phyloP scores from a whole-genome alignment of 2,888 invertebrate species.

The Drosophila neutralis region DNA sequence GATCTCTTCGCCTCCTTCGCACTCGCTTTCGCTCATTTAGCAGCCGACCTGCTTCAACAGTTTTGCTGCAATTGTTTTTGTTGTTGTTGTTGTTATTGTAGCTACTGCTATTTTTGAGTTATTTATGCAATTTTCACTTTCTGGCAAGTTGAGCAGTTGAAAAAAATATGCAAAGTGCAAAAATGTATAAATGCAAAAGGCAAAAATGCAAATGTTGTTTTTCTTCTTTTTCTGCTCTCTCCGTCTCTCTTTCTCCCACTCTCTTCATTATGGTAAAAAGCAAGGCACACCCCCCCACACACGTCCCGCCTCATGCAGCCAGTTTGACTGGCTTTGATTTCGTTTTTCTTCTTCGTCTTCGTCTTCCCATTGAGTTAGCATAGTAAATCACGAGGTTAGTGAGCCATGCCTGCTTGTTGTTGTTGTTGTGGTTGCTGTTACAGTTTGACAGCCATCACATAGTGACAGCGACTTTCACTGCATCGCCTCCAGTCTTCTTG shows the following conservation, averaged over 20 bases:
- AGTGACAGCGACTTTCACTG: conserved; percentile 64
- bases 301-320: conserved; percentile 38
- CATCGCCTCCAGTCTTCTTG: conserved; percentile 24
- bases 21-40: conserved; percentile 62
- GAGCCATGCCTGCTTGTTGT: conserved; percentile 49
- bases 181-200: conserved; percentile 1
- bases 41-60: conserved; percentile 52
- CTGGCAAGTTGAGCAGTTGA: conserved; percentile 41
- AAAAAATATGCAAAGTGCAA: conserved; percentile 24
- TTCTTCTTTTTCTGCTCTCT: conserved; percentile 19
- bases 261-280: conserved; percentile 68
- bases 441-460: conserved; percentile 52
- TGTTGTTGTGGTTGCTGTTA: conserved; percentile 27
- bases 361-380: conserved; percentile 26
- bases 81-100: conserved; percentile 10
- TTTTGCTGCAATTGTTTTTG: conserved; percentile 6
- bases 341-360: conserved; percentile 3
- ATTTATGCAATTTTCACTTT: conserved; percentile 81
- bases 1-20: conserved; percentile 10
- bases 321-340: conserved; percentile 53
- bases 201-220: conserved; percentile 56
- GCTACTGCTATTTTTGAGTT: conserved; percentile 37
- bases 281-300: conserved; percentile 59
- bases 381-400: conserved; percentile 73
- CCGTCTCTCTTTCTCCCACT: background rate